These are phyloP conservation scores for Phataginus tricuspis DNA, from an alignment of 2,797 vertebrate species.

Conservation along the genomic window DNA sequence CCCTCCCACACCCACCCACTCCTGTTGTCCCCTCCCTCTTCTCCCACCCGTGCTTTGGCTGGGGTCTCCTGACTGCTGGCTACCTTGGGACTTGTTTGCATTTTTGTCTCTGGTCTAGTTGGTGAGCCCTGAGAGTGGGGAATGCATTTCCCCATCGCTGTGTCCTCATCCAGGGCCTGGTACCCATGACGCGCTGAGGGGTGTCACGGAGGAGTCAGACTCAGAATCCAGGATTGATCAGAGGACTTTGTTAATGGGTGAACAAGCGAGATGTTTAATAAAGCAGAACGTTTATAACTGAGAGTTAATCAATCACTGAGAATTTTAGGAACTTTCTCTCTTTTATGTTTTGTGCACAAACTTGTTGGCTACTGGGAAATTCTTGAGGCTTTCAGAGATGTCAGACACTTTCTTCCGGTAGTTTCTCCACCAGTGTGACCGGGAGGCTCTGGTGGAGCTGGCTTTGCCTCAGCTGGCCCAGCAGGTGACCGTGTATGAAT, in stretches of 20 bases:
- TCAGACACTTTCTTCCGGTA: constrained; percentile 72
- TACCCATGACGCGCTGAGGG: accelerated
- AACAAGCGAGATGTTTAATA: neutral
- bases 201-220: accelerated
- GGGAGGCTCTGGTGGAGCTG: constrained; percentile 92
- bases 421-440: constrained; percentile 92
- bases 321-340: neutral
- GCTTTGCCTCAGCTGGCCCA: constrained; percentile 92
- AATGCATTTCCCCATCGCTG: accelerated
- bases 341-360: neutral
- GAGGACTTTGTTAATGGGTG: neutral
- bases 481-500: constrained; percentile 93
- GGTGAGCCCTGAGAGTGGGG: neutral
- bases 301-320: neutral
- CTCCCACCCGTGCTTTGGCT: neutral
- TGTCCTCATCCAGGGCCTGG: neutral
- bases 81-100: accelerated
- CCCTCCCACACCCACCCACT: too few species aligned
- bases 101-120: neutral
- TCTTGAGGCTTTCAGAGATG: neutral
- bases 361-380: neutral
- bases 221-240: neutral
- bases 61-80: neutral
- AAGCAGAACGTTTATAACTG: accelerated
- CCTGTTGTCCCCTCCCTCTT: neutral